These are phyloP conservation scores for Apeira syringaria DNA, from an alignment of 2,888 invertebrate genomes.

Conservation along the genomic window DNA sequence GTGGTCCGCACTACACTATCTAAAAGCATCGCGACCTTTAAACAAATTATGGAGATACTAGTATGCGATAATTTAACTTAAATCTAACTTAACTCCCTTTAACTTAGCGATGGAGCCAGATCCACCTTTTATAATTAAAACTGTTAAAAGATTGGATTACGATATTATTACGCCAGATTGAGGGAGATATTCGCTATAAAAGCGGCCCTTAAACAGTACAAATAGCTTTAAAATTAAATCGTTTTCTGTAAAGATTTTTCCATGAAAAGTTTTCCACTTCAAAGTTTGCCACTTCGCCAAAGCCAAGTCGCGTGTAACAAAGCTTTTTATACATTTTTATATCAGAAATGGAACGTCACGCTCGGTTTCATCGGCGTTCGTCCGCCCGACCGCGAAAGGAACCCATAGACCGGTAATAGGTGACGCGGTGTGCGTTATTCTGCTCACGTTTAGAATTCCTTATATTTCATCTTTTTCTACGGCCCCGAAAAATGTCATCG, in stretches of 20 bases:
- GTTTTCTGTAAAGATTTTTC: constrained; percentile 78
- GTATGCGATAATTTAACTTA: constrained; percentile 35
- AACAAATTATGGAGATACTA: constrained; percentile 36
- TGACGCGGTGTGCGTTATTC: constrained; percentile 73
- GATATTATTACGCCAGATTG: constrained; percentile 41
- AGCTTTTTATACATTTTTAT: constrained; percentile 83
- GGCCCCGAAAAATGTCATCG: constrained; percentile 82
- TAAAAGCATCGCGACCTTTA: constrained; percentile 50
- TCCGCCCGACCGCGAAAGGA: constrained; percentile 76
- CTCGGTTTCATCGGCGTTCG: constrained; percentile 75
- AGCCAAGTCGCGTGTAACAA: constrained; percentile 80
- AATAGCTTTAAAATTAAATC: constrained; percentile 80
- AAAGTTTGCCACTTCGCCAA: constrained; percentile 81
- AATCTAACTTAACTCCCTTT: constrained; percentile 25
- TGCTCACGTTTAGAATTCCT: constrained; percentile 80
- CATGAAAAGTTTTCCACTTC: constrained; percentile 82
- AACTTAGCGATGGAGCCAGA: constrained; percentile 16
- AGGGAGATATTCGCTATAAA: constrained; percentile 51
- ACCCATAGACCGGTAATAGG: constrained; percentile 79
- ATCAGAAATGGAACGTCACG: constrained; percentile 80
- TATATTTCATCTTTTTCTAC: constrained; percentile 83
- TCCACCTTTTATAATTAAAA: constrained; percentile 27
- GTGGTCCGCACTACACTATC: constrained; percentile 51
- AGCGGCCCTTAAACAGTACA: constrained; percentile 65
- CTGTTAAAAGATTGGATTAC: constrained; percentile 35